phyloP scores from a whole-genome alignment of 2,113 vertebrate species.

The Ondatra zibethicus region DNA sequence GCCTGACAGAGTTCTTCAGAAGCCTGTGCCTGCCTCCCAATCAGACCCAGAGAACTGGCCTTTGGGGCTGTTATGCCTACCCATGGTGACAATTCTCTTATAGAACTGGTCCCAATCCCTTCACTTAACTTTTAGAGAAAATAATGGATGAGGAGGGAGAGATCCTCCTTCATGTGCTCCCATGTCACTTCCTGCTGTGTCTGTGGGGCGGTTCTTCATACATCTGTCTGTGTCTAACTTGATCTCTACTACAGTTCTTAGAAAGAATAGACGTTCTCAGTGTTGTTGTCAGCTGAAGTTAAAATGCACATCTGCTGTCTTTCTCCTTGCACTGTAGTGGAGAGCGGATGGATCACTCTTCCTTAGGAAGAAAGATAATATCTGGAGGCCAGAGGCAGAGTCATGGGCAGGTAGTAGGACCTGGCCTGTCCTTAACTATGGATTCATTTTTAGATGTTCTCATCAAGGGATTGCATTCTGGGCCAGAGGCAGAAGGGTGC shows the following conservation, averaged over 20 bases:
- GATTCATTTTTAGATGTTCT: slow-evolving; percentile 23
- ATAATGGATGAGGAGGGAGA: neutral
- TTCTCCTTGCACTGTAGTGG: neutral
- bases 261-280: neutral
- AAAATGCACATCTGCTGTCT: neutral
- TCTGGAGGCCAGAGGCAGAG: neutral
- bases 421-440: neutral
- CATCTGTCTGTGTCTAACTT: slow-evolving; percentile 36
- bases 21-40: neutral
- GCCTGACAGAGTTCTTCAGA: neutral
- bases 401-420: neutral
- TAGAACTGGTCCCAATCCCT: neutral
- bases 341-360: neutral
- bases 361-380: slow-evolving; percentile 23
- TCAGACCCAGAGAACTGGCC: neutral
- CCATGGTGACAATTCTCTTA: neutral
- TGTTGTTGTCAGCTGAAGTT: slow-evolving; percentile 4
- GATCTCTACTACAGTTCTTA: neutral
- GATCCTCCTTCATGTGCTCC: neutral
- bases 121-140: slow-evolving; percentile 12
- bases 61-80: neutral
- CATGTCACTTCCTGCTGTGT: neutral
- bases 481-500: neutral
- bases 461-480: neutral
- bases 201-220: slow-evolving; percentile 29